Evolutionary conservation across 2,797 vertebrate species (phyloP), one percentile per base, ranked within the genome.

Genomic region (Anguilla marmorata): DNA sequence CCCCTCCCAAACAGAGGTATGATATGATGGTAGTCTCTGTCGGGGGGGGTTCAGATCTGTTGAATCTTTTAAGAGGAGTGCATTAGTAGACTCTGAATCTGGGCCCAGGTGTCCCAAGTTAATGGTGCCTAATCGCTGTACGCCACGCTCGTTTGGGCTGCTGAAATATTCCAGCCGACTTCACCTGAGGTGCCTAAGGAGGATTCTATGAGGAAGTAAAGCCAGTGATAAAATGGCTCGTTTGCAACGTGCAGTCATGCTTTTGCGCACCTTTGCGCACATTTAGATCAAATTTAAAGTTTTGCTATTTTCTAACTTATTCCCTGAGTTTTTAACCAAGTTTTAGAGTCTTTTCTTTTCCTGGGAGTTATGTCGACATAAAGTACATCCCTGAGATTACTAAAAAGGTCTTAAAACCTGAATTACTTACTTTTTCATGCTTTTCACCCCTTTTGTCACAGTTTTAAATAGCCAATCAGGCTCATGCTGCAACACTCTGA

Each of bases 41-140:
- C 45, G 6, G 11, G 19, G 45, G 45, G 8, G 2, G 12, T 27
- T 8, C 0, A 41, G 7, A n/a, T 33, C 11, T 86, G 45, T 72
- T 83, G 41, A 82, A 82, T 86, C n/a, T 19, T 86, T 80, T n/a
- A 54, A 21, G 4, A 27, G n/a, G 8, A 30, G 27, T 24, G 16
- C 45, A 21, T 52, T 48, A 37, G 54, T 2, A 9, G 54, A 27
- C 48, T 19, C 72, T 16, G 27, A 56, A 1, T 3, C 45, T n/a
- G 5, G 45, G 56, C 85, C 74, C 85, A 56, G 88, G 54, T 86
- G 85, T 83, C 58, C 74, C 45, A 19, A 11, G 16, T n/a, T 58
- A 88, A 86, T 41, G 5, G 21, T 3, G 74, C 37, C 72, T 88
- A 58, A 88, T 80, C 30, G 41, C 56, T 80, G 41, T 9, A 48